These are phyloP conservation scores for Acomys russatus DNA, from an alignment of 2,797 vertebrate species.

Conservation along the genomic window DNA sequence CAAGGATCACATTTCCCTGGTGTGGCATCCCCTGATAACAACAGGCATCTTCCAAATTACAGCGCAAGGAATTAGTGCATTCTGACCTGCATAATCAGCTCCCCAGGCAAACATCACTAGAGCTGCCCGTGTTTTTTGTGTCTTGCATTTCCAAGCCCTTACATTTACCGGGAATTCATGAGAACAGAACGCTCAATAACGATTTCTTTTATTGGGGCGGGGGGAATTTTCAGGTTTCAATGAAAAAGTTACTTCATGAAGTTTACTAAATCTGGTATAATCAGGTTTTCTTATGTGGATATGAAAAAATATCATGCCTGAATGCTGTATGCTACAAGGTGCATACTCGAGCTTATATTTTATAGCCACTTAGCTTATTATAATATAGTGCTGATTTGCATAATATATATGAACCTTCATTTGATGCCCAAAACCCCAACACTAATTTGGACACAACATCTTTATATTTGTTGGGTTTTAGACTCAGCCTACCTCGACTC, in stretches of 20 bases:
- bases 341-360: conserved; percentile 72
- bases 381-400: conserved; percentile 61
- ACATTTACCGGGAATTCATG: conserved; percentile 70
- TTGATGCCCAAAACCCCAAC: conserved; percentile 73
- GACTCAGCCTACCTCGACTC: conserved; percentile 59
- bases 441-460: conserved; percentile 35
- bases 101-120: conserved; percentile 65
- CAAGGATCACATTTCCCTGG: conserved; percentile 72
- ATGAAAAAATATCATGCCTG: conserved; percentile 65
- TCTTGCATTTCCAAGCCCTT: conserved; percentile 61
- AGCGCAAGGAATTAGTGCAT: conserved; percentile 73
- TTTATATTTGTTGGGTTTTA: conserved; percentile 30
- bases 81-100: conserved; percentile 75
- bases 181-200: conserved; percentile 68
- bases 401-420: conserved; percentile 51
- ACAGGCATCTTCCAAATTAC: conserved; percentile 58
- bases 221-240: conserved; percentile 69
- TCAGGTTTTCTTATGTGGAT: conserved; percentile 73
- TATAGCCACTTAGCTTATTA: conserved; percentile 24
- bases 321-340: background rate
- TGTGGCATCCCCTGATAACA: conserved; percentile 74
- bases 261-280: conserved; percentile 70
- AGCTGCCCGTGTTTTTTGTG: conserved; percentile 52
- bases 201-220: conserved; percentile 70
- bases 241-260: conserved; percentile 70